Percentiles rank a stretch among this genome's conserved stretches.
These are phyloP conservation scores for Brachystomella parvula DNA, from an alignment of 1,140 invertebrate species.

Conservation along the genomic window DNA sequence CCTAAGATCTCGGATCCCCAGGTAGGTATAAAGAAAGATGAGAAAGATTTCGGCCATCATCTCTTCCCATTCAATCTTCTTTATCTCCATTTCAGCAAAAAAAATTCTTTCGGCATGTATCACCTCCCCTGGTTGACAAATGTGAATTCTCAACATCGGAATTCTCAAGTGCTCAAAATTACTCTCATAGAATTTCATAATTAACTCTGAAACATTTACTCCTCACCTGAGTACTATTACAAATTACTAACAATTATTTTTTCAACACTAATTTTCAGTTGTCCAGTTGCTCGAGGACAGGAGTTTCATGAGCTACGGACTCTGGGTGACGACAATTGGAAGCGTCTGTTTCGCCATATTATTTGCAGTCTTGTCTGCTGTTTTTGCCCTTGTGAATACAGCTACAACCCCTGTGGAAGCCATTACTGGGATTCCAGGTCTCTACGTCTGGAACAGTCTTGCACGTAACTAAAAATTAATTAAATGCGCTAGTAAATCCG, in stretches of 20 bases:
- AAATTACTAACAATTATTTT: not conserved
- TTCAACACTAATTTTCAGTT: conserved; percentile 47
- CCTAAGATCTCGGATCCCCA: too few species aligned
- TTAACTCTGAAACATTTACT: not conserved
- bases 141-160: not conserved
- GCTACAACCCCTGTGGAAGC: conserved; percentile 60
- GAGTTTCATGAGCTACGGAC: conserved; percentile 58
- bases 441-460: conserved; percentile 68
- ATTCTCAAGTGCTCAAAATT: not conserved
- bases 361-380: conserved; percentile 57
- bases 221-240: too few species aligned
- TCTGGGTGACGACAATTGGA: conserved; percentile 63
- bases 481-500: not conserved
- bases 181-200: not conserved
- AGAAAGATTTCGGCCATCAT: too few species aligned
- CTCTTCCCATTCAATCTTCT: not conserved
- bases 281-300: conserved; percentile 54
- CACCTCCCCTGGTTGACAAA: not conserved
- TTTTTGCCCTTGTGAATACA: conserved; percentile 70
- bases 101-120: not conserved
- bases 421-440: conserved; percentile 63
- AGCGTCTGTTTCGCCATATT: conserved; percentile 57
- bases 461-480: conserved; percentile 53
- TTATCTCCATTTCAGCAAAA: not conserved
- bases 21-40: too few species aligned